A percentile compares a stretch with the other conserved stretches of the same genome.
These are phyloP conservation scores for Fratercula arctica DNA, from an alignment of 2,797 vertebrate genomes.

Conservation along the genomic window DNA sequence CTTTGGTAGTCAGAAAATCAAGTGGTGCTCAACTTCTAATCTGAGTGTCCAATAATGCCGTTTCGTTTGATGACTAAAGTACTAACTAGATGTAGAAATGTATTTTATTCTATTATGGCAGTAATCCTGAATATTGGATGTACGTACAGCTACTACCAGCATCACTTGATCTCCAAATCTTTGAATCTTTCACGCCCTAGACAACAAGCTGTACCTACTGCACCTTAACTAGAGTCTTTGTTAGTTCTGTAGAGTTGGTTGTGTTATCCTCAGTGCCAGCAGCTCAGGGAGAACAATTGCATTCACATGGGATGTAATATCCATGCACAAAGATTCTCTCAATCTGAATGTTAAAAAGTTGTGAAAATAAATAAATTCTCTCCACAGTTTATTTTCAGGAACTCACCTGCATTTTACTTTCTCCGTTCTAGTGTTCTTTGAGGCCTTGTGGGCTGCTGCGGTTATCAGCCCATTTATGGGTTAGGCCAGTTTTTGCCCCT, in stretches of 20 bases:
- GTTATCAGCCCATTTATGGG: not conserved
- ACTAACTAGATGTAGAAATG: not conserved
- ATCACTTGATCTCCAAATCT: not conserved
- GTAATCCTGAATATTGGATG: not conserved
- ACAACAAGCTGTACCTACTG: not conserved
- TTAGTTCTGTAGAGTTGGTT: not conserved
- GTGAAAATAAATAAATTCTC: not conserved
- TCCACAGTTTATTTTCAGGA: not conserved
- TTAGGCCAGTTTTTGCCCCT: not conserved
- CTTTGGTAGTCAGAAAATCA: not conserved
- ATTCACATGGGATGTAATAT: not conserved
- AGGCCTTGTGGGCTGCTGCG: not conserved
- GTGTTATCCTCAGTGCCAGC: not conserved
- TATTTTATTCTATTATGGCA: not conserved
- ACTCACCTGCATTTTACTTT: not conserved
- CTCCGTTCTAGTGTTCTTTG: not conserved
- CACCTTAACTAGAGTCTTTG: not conserved
- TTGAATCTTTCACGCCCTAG: not conserved
- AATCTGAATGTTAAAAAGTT: not conserved
- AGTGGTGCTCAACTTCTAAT: not conserved
- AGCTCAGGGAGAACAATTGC: not conserved
- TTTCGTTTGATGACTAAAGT: not conserved
- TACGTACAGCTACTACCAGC: not conserved
- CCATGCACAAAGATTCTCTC: not conserved
- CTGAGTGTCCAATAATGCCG: not conserved